Evolutionary conservation across 2,888 invertebrate genomes (phyloP).

Genomic region (Watsonalla binaria): DNA sequence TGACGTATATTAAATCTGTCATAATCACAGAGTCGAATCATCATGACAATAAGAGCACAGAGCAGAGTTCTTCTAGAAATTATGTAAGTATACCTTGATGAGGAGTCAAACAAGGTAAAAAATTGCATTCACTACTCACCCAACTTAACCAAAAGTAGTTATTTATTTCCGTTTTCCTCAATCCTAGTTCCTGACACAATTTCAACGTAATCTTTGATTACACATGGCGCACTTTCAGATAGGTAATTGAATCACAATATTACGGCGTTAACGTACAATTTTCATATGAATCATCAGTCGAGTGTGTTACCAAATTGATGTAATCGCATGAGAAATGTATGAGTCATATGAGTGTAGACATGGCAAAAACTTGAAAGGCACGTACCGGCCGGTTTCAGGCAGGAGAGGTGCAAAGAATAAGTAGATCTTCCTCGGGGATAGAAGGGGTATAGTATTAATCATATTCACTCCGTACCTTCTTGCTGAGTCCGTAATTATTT

Average conservation of each 20-base stretch:
- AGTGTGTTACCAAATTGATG: conserved; percentile 5
- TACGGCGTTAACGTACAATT: not conserved
- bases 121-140: no score
- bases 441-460: not conserved
- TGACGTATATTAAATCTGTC: no score
- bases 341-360: not conserved
- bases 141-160: not conserved
- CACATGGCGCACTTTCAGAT: conserved; percentile 7
- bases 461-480: no score
- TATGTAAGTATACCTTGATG: no score
- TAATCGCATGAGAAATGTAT: conserved; percentile 1
- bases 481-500: no score
- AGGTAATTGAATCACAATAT: conserved; percentile 18
- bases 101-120: no score
- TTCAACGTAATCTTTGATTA: not conserved
- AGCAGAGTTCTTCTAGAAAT: no score
- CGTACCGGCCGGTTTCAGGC: not conserved
- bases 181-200: not conserved
- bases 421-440: not conserved
- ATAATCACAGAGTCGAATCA: no score
- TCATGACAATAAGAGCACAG: no score
- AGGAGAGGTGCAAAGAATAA: not conserved
- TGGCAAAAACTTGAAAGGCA: not conserved
- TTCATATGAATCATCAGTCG: conserved; percentile 1
- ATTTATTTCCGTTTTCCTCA: not conserved